Evolutionary conservation across 2,888 invertebrate species (phyloP).

Genomic region (Xylocampa areola): DNA sequence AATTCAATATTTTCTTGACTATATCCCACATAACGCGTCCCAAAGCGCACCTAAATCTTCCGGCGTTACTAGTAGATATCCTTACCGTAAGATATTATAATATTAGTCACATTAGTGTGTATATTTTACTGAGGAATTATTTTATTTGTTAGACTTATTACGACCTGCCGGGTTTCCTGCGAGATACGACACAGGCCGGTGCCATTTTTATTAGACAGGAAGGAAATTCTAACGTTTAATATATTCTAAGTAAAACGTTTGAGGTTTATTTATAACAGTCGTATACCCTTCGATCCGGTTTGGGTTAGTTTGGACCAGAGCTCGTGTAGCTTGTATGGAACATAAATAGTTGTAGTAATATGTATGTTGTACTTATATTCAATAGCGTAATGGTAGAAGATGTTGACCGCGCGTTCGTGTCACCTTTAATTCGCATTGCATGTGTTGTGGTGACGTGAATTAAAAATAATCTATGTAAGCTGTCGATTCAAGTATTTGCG

Average conservation of each 20-base stretch:
- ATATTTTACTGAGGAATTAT: conserved; percentile 87
- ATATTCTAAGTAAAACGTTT: conserved; percentile 81
- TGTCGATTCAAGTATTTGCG: too few relatives aligned
- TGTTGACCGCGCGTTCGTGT: conserved; percentile 5
- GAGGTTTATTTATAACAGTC: conserved; percentile 77
- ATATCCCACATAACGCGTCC: conserved; percentile 65
- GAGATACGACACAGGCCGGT: conserved; percentile 81
- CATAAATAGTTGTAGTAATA: conserved; percentile 3
- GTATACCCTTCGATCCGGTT: conserved; percentile 67
- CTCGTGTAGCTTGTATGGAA: conserved; percentile 15
- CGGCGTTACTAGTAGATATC: conserved; percentile 86
- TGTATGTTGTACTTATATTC: not conserved
- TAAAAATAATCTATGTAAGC: too few relatives aligned
- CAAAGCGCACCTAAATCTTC: conserved; percentile 84
- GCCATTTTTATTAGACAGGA: conserved; percentile 88
- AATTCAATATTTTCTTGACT: conserved; percentile 50
- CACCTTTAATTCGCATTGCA: conserved; percentile 3
- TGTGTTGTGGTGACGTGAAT: too few relatives aligned
- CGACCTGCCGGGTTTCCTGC: conserved; percentile 83
- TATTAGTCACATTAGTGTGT: conserved; percentile 89
- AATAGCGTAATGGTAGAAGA: conserved; percentile 7
- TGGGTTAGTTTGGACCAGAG: conserved; percentile 44
- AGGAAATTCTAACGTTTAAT: conserved; percentile 87
- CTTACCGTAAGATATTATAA: conserved; percentile 87
- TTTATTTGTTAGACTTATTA: conserved; percentile 88